These are phyloP conservation scores for Amblyjoppa fuscipennis DNA, from an alignment of 2,888 invertebrate species.

Conservation along the genomic window DNA sequence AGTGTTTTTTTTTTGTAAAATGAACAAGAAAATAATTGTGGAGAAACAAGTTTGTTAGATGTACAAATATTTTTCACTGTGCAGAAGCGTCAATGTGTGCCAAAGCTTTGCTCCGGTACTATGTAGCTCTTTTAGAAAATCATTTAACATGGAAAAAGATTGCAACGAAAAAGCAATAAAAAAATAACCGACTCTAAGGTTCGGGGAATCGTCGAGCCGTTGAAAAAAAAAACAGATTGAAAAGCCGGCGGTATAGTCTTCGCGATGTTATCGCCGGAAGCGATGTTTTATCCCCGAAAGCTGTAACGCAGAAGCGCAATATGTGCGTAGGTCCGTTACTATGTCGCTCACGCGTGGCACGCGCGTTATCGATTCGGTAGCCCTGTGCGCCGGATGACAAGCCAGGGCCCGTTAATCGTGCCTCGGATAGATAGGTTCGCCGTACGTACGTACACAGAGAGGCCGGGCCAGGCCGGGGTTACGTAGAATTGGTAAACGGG, in stretches of 20 bases:
- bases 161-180: neutral
- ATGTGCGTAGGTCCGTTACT: slow-evolving; percentile 65
- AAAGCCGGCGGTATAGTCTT: neutral
- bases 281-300: neutral
- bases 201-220: neutral
- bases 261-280: neutral
- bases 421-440: slow-evolving; percentile 56
- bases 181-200: neutral
- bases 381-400: slow-evolving; percentile 78
- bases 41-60: too few species aligned
- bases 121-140: neutral
- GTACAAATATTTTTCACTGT: too few species aligned
- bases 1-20: too few species aligned
- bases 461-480: slow-evolving; percentile 68
- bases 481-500: slow-evolving; percentile 80
- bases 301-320: slow-evolving; percentile 22
- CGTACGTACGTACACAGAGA: slow-evolving; percentile 29
- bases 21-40: too few species aligned
- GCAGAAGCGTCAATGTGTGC: neutral
- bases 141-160: too few species aligned
- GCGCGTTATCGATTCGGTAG: slow-evolving; percentile 80
- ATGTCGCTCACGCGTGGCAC: slow-evolving; percentile 79
- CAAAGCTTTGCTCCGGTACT: neutral
- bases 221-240: neutral
- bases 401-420: slow-evolving; percentile 80